Base-by-base conservation (phyloP, 2,888 invertebrate genomes). In the Chrysina gloriosa region DNA sequence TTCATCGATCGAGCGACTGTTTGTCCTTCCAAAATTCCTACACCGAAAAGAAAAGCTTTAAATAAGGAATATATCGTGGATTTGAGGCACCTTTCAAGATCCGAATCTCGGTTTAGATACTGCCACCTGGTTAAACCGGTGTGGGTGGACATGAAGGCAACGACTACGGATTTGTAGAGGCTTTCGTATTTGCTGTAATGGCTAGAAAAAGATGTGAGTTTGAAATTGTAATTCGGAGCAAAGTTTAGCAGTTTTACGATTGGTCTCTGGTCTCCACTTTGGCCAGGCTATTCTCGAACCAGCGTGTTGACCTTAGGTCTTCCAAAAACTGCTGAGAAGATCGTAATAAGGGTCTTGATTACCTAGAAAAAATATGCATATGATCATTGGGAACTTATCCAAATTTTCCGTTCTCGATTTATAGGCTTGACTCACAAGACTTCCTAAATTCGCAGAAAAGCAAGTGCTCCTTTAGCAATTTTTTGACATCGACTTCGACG, bases 41-140 rank as follows among this genome's bases (percentile, higher is more conserved):
- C 21, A n/a, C n/a, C n/a, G n/a, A n/a, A n/a, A n/a, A n/a, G 81
- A 76, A 27, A 63, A 65, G 54, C 7, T n/a, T 34, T 63, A 50
- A 7, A 25, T 42, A 29, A 66, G 1, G 11, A 19, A 50, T 21
- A n/a, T 39, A 48, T 25, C 11, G 2, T 23, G 1, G 6, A 45
- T 23, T 25, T n/a, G 7, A 42, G 63, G 36, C 63, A 72, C 69
- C 63, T 67, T 36, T 68, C 63, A 63, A 67, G 36, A 16, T 68
- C 58, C 4, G 67, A 42, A 9, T 29, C 39, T 21, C 45, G 42
- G 11, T 58, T 47, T 7, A 72, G 50, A 47, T 71, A 69, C 77
- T 92, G 91, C 94, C 95, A 96, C 69, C 96, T 85, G 0, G 95
- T 94, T 4, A 96, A 85, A 0, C 96, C 96, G 76, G 94, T 94